Base-by-base conservation (phyloP, 53 echinoderm and acorn worm genomes). In the Zoroaster sp. region DNA sequence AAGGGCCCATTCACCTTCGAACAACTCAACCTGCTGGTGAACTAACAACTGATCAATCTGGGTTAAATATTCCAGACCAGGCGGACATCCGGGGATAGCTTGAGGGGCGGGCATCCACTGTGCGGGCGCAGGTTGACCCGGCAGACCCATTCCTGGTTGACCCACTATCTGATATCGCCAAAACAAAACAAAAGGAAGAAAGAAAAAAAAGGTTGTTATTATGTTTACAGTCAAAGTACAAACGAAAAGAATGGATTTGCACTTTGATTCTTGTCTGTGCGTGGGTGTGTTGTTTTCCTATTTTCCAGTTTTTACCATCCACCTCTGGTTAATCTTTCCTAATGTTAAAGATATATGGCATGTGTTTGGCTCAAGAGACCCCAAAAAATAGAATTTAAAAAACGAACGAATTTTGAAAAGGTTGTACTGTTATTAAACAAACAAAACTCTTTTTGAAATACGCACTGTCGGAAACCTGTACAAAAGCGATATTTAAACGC, bases 51-150 rank as follows among this genome's bases (percentile, higher is more conserved):
- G 95, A 28, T 95, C 95, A 11, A 95, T 72, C 38, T 88, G 87
- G 11, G 93, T 93, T 74, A 95, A 77, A 41, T 95, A 95, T 44
- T 95, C 93, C 32, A 95, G 87, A 1, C 95, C 95, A 53, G 95
- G 93, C 17, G 95, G 95, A 75, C 95, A 95, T 44, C 91, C 93
- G 15, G 88, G 69, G 35, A 87, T 55, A 4, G 74, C 39, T 12
- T 95, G 78, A 10, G 95, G 95, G 34, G 87, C 83, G 11, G 95
- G 90, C 95, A 95, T 95, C 95, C 95, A 95, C 78, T 90, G 93
- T 5, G 93, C 87, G 8, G 82, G 87, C 17, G 91, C 87, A 2
- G 91, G 88, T 43, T 91, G 91, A 8, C 88, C 88, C 4, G 88
- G 88, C 69, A 88, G 63, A 32, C 25, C 87, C 18, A n/a, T n/a